Percentiles rank a stretch among this genome's conserved stretches.
These are phyloP conservation scores for Neodiprion fabricii DNA, from an alignment of 1,140 invertebrate species.

Conservation along the genomic window DNA sequence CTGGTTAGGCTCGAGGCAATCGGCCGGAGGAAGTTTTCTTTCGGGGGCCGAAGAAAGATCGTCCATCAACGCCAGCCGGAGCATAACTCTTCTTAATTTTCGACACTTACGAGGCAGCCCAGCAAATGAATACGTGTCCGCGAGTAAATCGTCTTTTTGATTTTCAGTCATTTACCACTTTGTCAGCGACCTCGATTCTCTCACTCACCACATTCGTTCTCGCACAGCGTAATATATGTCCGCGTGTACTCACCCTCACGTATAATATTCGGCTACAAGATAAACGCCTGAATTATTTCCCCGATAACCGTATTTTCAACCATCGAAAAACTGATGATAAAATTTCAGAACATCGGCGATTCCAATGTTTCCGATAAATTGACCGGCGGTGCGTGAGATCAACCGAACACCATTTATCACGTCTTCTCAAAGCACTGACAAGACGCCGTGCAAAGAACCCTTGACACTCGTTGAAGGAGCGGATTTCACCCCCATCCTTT, in stretches of 20 bases:
- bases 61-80: neutral
- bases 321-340: too few relatives aligned
- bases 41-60: neutral
- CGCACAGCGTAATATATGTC: too few relatives aligned
- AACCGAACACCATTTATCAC: too few relatives aligned
- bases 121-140: constrained; percentile 5
- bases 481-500: neutral
- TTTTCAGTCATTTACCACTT: constrained; percentile 6
- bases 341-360: too few relatives aligned
- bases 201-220: neutral
- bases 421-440: neutral
- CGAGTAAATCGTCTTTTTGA: neutral
- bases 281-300: too few relatives aligned
- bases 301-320: too few relatives aligned
- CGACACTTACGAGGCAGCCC: neutral
- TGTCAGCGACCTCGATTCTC: constrained; percentile 1
- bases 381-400: too few relatives aligned
- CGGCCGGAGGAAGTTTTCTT: neutral
- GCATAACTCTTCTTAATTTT: constrained; percentile 2
- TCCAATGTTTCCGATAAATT: too few relatives aligned
- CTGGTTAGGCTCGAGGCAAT: neutral
- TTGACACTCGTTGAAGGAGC: neutral
- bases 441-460: neutral
- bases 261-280: too few relatives aligned
- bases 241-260: too few relatives aligned